Base-by-base conservation (phyloP, 2,888 invertebrate genomes). In the Tetragnatha montana region DNA sequence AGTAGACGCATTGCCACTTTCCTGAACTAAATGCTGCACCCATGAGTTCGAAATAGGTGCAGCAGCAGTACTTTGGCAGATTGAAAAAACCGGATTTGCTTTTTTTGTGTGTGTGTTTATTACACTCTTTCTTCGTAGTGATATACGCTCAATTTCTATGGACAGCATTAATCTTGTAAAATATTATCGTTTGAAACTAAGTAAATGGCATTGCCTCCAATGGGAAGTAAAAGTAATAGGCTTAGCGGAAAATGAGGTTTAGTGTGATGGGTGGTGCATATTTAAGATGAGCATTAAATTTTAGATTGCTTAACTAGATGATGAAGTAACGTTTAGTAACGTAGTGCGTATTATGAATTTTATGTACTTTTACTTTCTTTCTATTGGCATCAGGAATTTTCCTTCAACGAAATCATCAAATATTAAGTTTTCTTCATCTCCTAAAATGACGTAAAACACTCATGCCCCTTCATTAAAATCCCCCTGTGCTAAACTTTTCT, bases 11-110 rank as follows among this genome's bases (percentile, higher is more conserved):
- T 60, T 60, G 60, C 60, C 60, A 60, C 17, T 60, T 60, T 10
- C 71, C 19, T 71, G 71, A 19, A 21, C 71, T 21, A 71, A 71
- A 21, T 21, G 71, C 71, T 71, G 71, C 71, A 71, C 71, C 71
- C 71, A 71, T 19, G 19, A 21, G 70, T 71, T 71, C 10, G 10
- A 10, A n/a, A 19, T 21, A 21, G 71, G 71, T 71, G 71, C 71
- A 71, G 71, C 71, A 35, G 35, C 21, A 19, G 71, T 19, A 21
- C 14, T 6, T 21, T 21, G 7, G 19, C 19, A 71, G 71, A 71
- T 71, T 19, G 21, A 71, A 71, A 71, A 71, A 71, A 71, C 19
- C 71, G 71, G 71, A 71, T 71, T 71, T 71, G 14, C 21, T 71
- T 71, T 71, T n/a, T 21, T 60, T 17, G n/a, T n/a, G n/a, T n/a